Base-by-base conservation (phyloP, 1,140 invertebrate species). In the Brachionus manjavacas region DNA sequence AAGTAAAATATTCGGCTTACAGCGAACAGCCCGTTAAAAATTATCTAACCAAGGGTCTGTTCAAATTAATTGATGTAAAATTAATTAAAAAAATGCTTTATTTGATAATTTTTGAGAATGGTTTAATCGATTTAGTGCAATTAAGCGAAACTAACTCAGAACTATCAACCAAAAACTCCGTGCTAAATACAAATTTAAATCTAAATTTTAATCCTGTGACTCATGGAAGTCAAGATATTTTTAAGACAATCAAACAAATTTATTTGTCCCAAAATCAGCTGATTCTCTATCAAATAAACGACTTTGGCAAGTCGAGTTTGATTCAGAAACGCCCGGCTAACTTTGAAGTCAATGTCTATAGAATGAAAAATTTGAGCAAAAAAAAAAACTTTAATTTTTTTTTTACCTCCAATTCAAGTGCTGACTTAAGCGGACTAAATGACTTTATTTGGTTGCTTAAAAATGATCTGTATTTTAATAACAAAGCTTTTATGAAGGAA, bases 361-460 rank as follows among this genome's bases (percentile, higher is more conserved):
- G 23, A 76, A 12, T 76, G 20, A 76, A 76, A 31, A 46, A 76
- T 49, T 25, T 76, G 11, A 49, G 9, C 31, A n/a, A 49, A 76
- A 12, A 28, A 76, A 46, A 25, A 28, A 20, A 43, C 14, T 35
- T 35, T 35, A 46, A 20, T 2, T 8, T 20, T 20, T 76, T 76
- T 76, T 25, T 76, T 4, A 8, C 12, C 31, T 20, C 4, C 1
- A 49, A 76, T 41, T 16, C 20, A 43, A 43, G 49, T 25, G 7
- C 1, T 9, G 8, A 20, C 23, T 7, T 49, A 23, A 76, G 11
- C n/a, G 20, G n/a, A 6, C 14, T 41, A n/a, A 41, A 41, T 14
- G 72, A 76, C 23, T 76, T 76, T 49, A 76, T 76, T 25, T 76
- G 72, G 72, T 28, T 76, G 14, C 41, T 76, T 46, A 76, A 76